phyloP scores from a whole-genome alignment of 92 coral and sea anemone species.

The Palythoa caribaeorum region DNA sequence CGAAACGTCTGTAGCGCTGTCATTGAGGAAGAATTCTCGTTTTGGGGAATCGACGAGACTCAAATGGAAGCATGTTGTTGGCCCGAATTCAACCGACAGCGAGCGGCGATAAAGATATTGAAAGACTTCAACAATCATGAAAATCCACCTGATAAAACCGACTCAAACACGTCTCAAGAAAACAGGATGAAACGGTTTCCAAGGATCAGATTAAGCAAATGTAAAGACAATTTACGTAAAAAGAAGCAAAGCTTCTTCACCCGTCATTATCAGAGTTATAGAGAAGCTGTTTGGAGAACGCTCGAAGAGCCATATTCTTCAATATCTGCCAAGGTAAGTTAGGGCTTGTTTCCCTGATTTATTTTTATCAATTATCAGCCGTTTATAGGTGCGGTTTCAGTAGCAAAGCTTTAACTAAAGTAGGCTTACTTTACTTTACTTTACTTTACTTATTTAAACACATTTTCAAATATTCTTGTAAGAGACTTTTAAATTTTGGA shows the following conservation, averaged over 20 bases:
- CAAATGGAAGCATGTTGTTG: slow-evolving; percentile 89
- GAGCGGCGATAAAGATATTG: slow-evolving; percentile 71
- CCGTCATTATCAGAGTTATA: slow-evolving; percentile 51
- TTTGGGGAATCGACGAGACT: slow-evolving; percentile 87
- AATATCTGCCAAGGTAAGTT: slow-evolving; percentile 71
- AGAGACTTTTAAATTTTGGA: too few relatives aligned
- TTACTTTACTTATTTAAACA: not conserved
- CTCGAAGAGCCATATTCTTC: slow-evolving; percentile 85
- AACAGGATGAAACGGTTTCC: slow-evolving; percentile 14
- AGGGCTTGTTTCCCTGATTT: not conserved
- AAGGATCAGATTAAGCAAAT: slow-evolving; percentile 11
- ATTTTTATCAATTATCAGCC: not conserved
- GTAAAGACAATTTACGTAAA: slow-evolving; percentile 17
- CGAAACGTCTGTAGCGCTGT: slow-evolving; percentile 83
- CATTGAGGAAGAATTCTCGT: slow-evolving; percentile 80
- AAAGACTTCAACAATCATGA: slow-evolving; percentile 64
- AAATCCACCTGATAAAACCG: slow-evolving; percentile 51
- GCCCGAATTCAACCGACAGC: slow-evolving; percentile 86
- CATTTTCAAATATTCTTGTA: not conserved
- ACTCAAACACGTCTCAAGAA: slow-evolving; percentile 51
- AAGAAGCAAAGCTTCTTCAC: slow-evolving; percentile 39
- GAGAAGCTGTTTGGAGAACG: slow-evolving; percentile 67
- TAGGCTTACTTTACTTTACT: not conserved
- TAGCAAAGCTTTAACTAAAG: not conserved
- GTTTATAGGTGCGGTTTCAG: not conserved